Base-by-base conservation (phyloP, 1,140 invertebrate genomes). In the Paraescarpia echinospica region DNA sequence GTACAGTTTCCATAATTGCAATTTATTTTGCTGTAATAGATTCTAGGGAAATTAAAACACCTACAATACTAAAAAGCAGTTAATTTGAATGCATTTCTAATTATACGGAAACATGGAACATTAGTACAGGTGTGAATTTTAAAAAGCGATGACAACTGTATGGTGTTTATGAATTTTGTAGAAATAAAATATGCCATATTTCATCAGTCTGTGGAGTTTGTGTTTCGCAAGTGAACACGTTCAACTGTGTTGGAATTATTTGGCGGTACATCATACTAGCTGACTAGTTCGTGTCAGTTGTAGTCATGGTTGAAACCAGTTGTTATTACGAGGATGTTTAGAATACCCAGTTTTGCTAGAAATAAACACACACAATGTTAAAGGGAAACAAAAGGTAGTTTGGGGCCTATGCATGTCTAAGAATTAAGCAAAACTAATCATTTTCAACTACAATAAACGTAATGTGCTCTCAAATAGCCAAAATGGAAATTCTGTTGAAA, bases 151-250 rank as follows among this genome's bases (percentile, higher is more conserved):
- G 8, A 51, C 48, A 51, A 51, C 18, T 51, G 48, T 51, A 51
- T 77, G 59, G 59, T 77, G 59, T 77, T 77, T 22, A 77, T 27
- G 59, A 18, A 77, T 77, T 77, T 77, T 77, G 59, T 77, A 77
- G 59, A 77, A 77, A 77, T 77, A 77, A 77, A 77, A 77, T 77
- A 77, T 77, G 18, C 59, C 59, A 77, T 77, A 77, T 77, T 77
- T 77, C 59, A 77, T 31, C 59, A 77, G 59, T 77, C 59, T 77
- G 59, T 77, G 59, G 59, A 22, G 14, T 77, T 77, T 77, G 59
- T 77, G 59, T 77, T 77, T 77, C 27, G 22, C 59, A 77, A 77
- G 27, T 77, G 22, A 27, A 77, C 27, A 31, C 27, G 9, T 77
- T 31, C 22, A 4, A 18, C 59, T 6, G 59, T 77, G 22, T 77